Evolutionary conservation across 2,888 invertebrate species (phyloP).

Genomic region (Bembecia ichneumoniformis): DNA sequence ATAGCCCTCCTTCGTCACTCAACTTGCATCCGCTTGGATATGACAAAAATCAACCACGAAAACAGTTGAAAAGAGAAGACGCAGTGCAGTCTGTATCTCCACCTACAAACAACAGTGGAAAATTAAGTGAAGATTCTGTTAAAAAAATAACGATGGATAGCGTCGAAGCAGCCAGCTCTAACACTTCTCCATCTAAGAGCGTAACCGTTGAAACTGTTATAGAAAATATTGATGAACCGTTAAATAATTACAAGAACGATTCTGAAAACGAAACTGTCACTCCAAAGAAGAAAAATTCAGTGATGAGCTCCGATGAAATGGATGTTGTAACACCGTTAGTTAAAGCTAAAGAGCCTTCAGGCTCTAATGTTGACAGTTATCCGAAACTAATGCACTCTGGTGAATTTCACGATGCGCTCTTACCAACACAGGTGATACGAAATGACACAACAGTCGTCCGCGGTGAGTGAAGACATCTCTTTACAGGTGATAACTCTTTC

Average conservation of each 20-base stretch:
- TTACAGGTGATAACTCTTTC: constrained; percentile 68
- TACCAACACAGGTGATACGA: constrained; percentile 58
- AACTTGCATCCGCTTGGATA: constrained; percentile 58
- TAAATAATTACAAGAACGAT: not conserved
- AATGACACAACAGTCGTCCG: constrained; percentile 60
- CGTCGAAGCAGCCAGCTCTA: constrained; percentile 16
- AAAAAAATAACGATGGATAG: constrained; percentile 24
- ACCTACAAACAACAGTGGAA: constrained; percentile 59
- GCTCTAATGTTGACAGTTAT: constrained; percentile 17
- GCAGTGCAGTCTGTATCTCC: constrained; percentile 66
- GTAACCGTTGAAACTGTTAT: constrained; percentile 23
- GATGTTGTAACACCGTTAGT: constrained; percentile 51
- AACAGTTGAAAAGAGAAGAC: constrained; percentile 62
- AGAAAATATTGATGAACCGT: constrained; percentile 6
- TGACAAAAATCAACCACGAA: constrained; percentile 55
- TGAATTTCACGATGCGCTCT: constrained; percentile 66
- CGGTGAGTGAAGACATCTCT: constrained; percentile 72
- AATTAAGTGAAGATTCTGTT: constrained; percentile 58
- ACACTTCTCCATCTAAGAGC: constrained; percentile 23
- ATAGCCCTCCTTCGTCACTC: constrained; percentile 50
- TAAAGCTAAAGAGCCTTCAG: constrained; percentile 14
- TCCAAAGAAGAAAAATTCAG: constrained; percentile 11
- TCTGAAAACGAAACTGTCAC: not conserved
- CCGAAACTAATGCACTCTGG: constrained; percentile 57
- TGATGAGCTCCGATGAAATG: constrained; percentile 45